These are phyloP conservation scores for Acridotheres tristis DNA, from an alignment of 2,797 vertebrate species.

Conservation along the genomic window DNA sequence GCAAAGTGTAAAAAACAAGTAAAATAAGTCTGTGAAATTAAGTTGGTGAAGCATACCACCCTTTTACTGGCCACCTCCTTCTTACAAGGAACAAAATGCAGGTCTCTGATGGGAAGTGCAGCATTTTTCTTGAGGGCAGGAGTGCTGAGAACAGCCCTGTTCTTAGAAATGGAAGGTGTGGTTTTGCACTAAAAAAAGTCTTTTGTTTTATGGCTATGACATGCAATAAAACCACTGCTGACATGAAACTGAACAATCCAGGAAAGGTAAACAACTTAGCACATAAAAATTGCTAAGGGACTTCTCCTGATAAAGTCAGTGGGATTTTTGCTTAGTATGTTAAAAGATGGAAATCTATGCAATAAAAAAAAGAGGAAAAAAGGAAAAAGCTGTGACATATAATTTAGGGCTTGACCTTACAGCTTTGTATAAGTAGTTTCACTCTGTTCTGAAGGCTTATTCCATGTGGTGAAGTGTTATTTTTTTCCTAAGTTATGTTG, in stretches of 20 bases:
- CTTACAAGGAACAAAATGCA: neutral
- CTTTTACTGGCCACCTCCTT: neutral
- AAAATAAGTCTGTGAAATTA: neutral
- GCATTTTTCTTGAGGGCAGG: neutral
- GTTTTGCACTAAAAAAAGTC: neutral
- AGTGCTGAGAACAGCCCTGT: neutral
- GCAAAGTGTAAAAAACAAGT: neutral
- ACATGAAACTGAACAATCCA: neutral
- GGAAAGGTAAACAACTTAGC: neutral
- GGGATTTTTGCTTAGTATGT: neutral
- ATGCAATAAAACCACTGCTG: neutral
- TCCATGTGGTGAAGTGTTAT: neutral
- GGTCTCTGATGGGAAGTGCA: neutral
- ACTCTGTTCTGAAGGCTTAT: neutral
- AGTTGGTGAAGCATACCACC: neutral
- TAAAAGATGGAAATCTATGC: neutral
- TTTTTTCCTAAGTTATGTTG: neutral
- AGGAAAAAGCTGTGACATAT: accelerated
- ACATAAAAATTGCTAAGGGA: neutral
- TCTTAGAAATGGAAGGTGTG: constrained; percentile 22
- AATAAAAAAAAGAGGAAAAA: neutral
- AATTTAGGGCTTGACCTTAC: neutral
- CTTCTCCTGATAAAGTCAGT: neutral
- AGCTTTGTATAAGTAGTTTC: neutral
- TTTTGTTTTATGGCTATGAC: neutral